Evolutionary conservation across 30 jellyfish, hydroid and myxozoan species (phyloP), one percentile per base, ranked within the genome.

Genomic region (Hydractinia symbiolongicarpus): DNA sequence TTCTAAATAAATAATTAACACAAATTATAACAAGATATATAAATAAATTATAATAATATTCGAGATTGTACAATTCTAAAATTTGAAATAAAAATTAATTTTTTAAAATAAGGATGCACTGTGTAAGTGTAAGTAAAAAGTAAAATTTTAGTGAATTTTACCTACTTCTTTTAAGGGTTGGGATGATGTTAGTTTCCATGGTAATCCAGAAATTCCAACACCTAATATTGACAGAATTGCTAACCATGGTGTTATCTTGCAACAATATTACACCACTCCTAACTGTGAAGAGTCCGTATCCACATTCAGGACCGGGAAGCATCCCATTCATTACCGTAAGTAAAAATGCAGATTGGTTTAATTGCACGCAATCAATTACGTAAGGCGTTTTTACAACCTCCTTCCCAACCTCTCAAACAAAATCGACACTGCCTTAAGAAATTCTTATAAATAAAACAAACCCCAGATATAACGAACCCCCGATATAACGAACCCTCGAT

Each of bases 181-280:
- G 98, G 96, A 91, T 78, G 98, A 91, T 61, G 98, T 91, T 78
- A 86, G 98, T 51, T 91, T 91, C 60, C 98, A 91, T 77, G 98
- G 98, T 50, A 91, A 84, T 68, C 92, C 98, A 15, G 96, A 91
- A 54, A 91, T 91, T 50, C 98, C 98, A 44, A 91, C 98, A 55
- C 98, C 98, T 17, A 91, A 91, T 55, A 91, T 91, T 69, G 98
- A 91, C 89, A 83, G 98, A 66, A 91, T 91, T 15, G 98, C 98
- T 6, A 91, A 91, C 70, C 98, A 91, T 76, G 98, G 98, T 10
- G 98, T 91, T 52, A 91, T 91, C 20, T 82, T 91, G 14, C 98
- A 91, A 50, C 89, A 91, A 40, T 91, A 91, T 73, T 91, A 91
- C 84, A 88, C 91, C 67, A 91, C 98, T 5, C 98, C 98, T 54